Evolutionary conservation across 2,888 invertebrate genomes (phyloP).

Genomic region (Pollenia griseotomentosa): DNA sequence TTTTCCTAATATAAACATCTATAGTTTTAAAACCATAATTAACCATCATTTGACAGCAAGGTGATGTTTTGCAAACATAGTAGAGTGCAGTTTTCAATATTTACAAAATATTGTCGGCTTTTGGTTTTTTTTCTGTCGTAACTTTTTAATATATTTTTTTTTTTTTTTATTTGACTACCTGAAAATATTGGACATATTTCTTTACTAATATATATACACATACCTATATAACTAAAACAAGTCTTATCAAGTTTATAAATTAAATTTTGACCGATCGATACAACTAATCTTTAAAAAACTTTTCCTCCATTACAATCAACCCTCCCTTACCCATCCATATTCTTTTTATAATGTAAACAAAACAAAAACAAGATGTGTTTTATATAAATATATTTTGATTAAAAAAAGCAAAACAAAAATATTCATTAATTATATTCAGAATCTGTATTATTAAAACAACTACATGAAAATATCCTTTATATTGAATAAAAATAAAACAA

Average conservation of each 20-base stretch:
- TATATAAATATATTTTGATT: constrained; percentile 74
- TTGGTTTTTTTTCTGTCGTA: constrained; percentile 7
- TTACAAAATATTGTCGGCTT: constrained; percentile 23
- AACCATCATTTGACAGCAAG: not conserved
- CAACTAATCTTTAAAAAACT: not conserved
- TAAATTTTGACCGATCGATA: constrained; percentile 12
- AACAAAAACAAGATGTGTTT: constrained; percentile 77
- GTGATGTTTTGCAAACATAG: constrained; percentile 9
- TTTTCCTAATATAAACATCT: not conserved
- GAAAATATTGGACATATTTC: constrained; percentile 2
- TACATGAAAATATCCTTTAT: constrained; percentile 74
- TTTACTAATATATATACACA: not conserved
- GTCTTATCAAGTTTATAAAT: constrained; percentile 31
- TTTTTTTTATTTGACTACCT: not conserved
- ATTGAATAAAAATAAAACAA: constrained; percentile 70
- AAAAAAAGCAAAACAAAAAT: constrained; percentile 51
- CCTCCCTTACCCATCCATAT: not conserved
- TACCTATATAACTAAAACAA: constrained; percentile 5
- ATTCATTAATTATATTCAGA: constrained; percentile 77
- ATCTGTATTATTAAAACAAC: constrained; percentile 75
- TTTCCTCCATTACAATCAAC: not conserved
- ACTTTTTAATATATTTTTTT: constrained; percentile 33
- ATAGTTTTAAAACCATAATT: constrained; percentile 2
- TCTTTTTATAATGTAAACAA: constrained; percentile 54
- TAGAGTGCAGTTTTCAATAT: constrained; percentile 29